Evolutionary conservation across 2,888 invertebrate species (phyloP).

Genomic region (Hipparchia semele): DNA sequence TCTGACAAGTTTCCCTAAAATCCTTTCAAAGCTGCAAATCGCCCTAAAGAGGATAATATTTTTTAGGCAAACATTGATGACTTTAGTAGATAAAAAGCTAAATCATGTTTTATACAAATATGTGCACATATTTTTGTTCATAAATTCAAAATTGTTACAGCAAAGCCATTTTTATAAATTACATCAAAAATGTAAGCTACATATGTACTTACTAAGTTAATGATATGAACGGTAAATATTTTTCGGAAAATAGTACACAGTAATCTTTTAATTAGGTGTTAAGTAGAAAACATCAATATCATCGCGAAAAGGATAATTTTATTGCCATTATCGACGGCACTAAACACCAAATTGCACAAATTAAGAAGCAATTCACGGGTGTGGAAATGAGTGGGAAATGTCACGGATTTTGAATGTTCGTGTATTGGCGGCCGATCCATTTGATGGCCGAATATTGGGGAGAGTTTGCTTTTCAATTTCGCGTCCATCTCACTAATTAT

Average conservation of each 20-base stretch:
- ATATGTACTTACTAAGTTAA: no score
- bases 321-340: conserved; percentile 1
- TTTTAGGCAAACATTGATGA: conserved; percentile 40
- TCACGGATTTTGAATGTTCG: background rate
- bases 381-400: conserved; percentile 10
- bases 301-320: conserved; percentile 2
- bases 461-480: conserved; percentile 30
- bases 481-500: conserved; percentile 28
- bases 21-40: conserved; percentile 47
- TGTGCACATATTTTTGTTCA: conserved; percentile 4
- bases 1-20: conserved; percentile 55
- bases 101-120: conserved; percentile 18
- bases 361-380: conserved; percentile 8
- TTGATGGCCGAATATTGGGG: conserved; percentile 30
- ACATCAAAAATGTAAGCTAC: no score
- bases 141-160: background rate
- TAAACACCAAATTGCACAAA: background rate
- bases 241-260: no score
- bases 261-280: no score
- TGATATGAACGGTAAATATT: no score
- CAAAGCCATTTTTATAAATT: no score
- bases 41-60: conserved; percentile 47
- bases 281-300: background rate
- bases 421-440: conserved; percentile 4
- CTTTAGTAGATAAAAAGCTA: conserved; percentile 24